Evolutionary conservation across 1,140 invertebrate genomes (phyloP).

Genomic region (Lysiphlebus fabarum): DNA sequence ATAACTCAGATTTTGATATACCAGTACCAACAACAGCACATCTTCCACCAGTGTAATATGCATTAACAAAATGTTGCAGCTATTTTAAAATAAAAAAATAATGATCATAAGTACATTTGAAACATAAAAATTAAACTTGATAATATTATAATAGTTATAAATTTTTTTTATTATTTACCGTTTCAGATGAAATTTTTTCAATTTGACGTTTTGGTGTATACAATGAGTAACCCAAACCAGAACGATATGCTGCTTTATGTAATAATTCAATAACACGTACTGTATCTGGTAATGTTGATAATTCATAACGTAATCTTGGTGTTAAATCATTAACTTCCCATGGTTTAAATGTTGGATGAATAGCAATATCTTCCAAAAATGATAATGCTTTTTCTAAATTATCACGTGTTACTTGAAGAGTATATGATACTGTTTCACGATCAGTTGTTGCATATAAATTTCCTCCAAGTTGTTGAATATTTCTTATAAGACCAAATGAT

Average conservation of each 20-base stretch:
- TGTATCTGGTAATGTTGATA: constrained; percentile 48
- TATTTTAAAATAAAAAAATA: no score
- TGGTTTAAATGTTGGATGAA: constrained; percentile 76
- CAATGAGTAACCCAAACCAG: constrained; percentile 79
- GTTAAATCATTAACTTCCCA: constrained; percentile 81
- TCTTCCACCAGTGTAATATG: constrained; percentile 61
- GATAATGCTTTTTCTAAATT: constrained; percentile 60
- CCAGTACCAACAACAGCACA: constrained; percentile 79
- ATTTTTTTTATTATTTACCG: constrained; percentile 48
- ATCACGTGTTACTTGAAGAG: constrained; percentile 68
- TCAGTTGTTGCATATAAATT: constrained; percentile 68
- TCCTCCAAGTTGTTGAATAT: constrained; percentile 78
- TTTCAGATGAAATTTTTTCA: constrained; percentile 70
- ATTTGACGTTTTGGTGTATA: constrained; percentile 74
- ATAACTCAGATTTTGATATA: constrained; percentile 61
- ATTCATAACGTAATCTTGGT: constrained; percentile 59
- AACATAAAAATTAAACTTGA: no score
- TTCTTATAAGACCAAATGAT: constrained; percentile 72
- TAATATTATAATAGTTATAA: no score
- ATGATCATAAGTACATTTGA: no score
- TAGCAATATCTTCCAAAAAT: constrained; percentile 70
- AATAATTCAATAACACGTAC: constrained; percentile 71
- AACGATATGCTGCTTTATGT: constrained; percentile 82
- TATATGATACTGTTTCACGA: constrained; percentile 78
- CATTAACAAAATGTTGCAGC: constrained; percentile 72